Evolutionary conservation across 2,797 vertebrate species (phyloP).

Genomic region (Argentina silus): DNA sequence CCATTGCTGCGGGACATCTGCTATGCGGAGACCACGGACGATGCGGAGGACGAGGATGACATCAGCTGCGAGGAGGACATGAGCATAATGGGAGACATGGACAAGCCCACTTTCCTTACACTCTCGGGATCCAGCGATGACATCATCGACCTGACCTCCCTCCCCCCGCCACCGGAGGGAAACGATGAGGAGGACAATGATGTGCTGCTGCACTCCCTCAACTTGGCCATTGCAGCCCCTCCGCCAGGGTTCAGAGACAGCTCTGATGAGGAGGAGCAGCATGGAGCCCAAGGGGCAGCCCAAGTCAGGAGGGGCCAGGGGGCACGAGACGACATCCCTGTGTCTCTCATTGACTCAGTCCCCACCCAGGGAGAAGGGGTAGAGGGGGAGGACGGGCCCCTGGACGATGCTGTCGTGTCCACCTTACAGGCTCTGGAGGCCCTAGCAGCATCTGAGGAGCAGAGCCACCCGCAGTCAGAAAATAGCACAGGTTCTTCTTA

Average conservation of each 20-base stretch:
- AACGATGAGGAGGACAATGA: slow-evolving; percentile 92
- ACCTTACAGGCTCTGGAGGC: slow-evolving; percentile 94
- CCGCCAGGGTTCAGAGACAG: slow-evolving; percentile 98
- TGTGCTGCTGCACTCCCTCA: slow-evolving; percentile 92
- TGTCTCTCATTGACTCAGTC: slow-evolving; percentile 96
- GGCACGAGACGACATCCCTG: slow-evolving; percentile 87
- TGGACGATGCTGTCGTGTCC: slow-evolving; percentile 89
- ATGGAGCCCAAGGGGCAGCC: slow-evolving; percentile 57
- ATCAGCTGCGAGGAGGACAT: slow-evolving; percentile 97
- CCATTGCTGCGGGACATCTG: slow-evolving; percentile 96
- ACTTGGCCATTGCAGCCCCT: slow-evolving; percentile 97
- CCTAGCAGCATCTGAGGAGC: slow-evolving; percentile 94
- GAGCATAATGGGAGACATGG: slow-evolving; percentile 86
- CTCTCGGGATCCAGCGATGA: slow-evolving; percentile 96
- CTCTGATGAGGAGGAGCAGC: slow-evolving; percentile 96
- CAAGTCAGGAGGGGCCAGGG: slow-evolving; percentile 62
- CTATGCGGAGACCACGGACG: slow-evolving; percentile 96
- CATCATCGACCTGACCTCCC: slow-evolving; percentile 97
- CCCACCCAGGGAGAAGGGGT: slow-evolving; percentile 77
- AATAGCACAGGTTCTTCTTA: slow-evolving; percentile 99
- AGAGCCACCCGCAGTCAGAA: slow-evolving; percentile 85
- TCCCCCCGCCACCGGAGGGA: slow-evolving; percentile 93
- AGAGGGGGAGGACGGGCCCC: slow-evolving; percentile 74
- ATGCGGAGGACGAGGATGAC: slow-evolving; percentile 96
- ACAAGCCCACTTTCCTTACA: slow-evolving; percentile 87